Evolutionary conservation across 2,888 invertebrate species (phyloP).

Genomic region (Drosophila borealis): DNA sequence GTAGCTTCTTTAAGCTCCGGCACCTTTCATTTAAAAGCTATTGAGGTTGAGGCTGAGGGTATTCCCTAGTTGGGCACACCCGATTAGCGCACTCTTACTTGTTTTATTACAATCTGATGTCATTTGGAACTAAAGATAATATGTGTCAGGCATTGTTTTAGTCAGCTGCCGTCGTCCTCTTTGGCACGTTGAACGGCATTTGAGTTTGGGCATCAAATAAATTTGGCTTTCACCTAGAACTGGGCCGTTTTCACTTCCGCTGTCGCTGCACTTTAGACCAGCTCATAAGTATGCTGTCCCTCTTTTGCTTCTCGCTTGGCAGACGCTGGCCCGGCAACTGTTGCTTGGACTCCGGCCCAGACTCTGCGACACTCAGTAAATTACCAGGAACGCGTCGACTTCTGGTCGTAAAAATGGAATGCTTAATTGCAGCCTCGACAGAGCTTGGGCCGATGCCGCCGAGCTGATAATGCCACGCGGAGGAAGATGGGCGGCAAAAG

Average conservation of each 20-base stretch:
- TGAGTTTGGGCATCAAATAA: conserved; percentile 59
- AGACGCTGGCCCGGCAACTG: conserved; percentile 49
- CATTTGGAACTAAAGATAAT: conserved; percentile 5
- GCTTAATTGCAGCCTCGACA: conserved; percentile 57
- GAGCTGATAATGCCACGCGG: conserved; percentile 43
- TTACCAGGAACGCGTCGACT: conserved; percentile 41
- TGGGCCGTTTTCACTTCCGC: conserved; percentile 43
- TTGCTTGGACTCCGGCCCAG: conserved; percentile 38
- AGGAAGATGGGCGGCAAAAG: conserved; percentile 27
- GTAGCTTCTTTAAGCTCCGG: too few relatives aligned
- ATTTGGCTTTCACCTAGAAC: conserved; percentile 63
- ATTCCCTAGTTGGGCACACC: too few relatives aligned
- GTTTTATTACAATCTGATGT: conserved; percentile 10
- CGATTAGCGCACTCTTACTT: too few relatives aligned
- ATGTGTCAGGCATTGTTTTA: conserved; percentile 3
- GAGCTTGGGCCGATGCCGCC: conserved; percentile 62
- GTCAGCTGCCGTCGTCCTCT: conserved; percentile 1
- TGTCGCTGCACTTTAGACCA: conserved; percentile 43
- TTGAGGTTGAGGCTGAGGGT: too few relatives aligned
- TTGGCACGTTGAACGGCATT: conserved; percentile 54
- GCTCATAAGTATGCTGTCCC: conserved; percentile 52
- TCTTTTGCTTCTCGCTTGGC: conserved; percentile 29
- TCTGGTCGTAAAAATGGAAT: conserved; percentile 18
- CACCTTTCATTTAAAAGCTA: too few relatives aligned
- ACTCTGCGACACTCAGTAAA: conserved; percentile 73